Evolutionary conservation across 2,113 vertebrate species (phyloP), one percentile per base, ranked within the genome.

Genomic region (Myanophis thanlyinensis): DNA sequence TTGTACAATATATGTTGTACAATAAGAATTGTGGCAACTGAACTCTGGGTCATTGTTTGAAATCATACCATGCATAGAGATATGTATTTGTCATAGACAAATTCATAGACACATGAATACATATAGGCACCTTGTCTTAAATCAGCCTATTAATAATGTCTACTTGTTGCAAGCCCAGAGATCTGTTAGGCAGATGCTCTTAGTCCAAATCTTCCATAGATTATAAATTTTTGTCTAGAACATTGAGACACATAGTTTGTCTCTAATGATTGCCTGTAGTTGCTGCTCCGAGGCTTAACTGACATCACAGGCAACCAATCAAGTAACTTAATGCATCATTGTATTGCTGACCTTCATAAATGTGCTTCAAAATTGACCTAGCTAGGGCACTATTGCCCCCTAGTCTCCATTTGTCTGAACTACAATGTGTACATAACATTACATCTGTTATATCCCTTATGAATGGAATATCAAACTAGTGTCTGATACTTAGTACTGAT

Each of bases 311-410:
- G 46, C 18, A 59, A 22, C 44, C 51, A 59, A 85, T 49, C 51
- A n/a, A 47, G n/a, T 22, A 11, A 4, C 67, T 56, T 44, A 53
- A 49, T 48, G 49, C 27, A 85, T 48, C 52, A 56, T 92, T 84
- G 48, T 89, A 47, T 9, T 53, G n/a, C 5, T 80, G 49, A 80
- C 49, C 59, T 89, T 89, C 30, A 9, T 10, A 15, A 47, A 85
- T 40, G 51, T 56, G 10, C 51, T 92, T 48, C 40, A 48, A 35
- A 35, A n/a, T 20, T 54, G 35, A n/a, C 27, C 52, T 89, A 40
- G 73, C 88, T 92, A 85, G 48, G 49, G 73, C 52, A 35, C 73
- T 47, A 92, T 27, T 92, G 92, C 92, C 92, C 92, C 52, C 92
- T 89, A 89, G 88, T 44, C 30, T 48, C 23, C 44, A 59, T 47